These are phyloP conservation scores for Paracanthobrama guichenoti DNA, from an alignment of 2,113 vertebrate species.

Conservation along the genomic window DNA sequence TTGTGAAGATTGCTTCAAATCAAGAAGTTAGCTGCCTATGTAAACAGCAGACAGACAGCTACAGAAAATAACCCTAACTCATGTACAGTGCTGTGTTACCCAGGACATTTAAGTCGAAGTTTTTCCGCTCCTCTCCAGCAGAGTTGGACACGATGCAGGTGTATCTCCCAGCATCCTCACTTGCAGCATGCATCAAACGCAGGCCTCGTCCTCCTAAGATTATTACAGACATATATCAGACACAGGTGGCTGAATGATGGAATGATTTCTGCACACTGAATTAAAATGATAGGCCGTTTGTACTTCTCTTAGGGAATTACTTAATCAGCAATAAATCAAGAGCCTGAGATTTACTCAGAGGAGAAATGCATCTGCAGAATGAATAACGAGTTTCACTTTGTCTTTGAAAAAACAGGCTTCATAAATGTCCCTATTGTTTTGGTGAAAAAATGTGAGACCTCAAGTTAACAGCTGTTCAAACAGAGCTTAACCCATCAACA, in stretches of 20 bases:
- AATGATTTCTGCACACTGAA: neutral
- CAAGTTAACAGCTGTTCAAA: constrained; percentile 60
- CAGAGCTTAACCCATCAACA: constrained; percentile 44
- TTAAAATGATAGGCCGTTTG: neutral
- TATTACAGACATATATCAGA: constrained; percentile 36
- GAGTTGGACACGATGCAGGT: constrained; percentile 86
- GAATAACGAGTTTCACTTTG: neutral
- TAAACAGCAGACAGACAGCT: no score
- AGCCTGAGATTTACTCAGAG: neutral
- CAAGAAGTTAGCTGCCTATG: no score
- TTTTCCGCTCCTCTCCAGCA: constrained; percentile 87
- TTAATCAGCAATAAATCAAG: constrained; percentile 29
- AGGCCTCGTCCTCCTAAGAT: constrained; percentile 83
- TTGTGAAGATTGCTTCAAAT: no score
- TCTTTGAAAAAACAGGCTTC: constrained; percentile 19
- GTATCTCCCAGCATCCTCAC: constrained; percentile 84
- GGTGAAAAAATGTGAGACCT: constrained; percentile 21
- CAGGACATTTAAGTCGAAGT: constrained; percentile 84
- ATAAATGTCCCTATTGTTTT: constrained; percentile 43
- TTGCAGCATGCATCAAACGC: constrained; percentile 77
- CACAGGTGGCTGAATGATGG: neutral
- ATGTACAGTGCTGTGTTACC: constrained; percentile 70
- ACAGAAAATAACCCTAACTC: neutral
- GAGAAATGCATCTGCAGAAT: neutral
- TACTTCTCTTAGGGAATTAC: constrained; percentile 4